These are phyloP conservation scores for Taenaris catops DNA, from an alignment of 2,888 invertebrate species.

Conservation along the genomic window DNA sequence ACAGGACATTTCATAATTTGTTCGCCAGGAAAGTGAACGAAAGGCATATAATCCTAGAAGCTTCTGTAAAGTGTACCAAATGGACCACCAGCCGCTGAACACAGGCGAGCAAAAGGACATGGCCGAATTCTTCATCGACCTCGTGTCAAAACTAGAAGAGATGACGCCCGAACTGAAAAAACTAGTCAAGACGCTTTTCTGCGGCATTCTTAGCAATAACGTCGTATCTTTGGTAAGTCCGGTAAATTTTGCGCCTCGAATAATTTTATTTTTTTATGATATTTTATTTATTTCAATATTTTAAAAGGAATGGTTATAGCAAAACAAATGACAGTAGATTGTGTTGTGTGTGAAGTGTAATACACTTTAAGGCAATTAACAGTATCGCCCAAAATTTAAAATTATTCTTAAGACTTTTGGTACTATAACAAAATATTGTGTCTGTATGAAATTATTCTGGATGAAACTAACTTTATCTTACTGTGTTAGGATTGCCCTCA, in stretches of 20 bases:
- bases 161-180: constrained; percentile 95
- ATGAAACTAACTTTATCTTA: too few species aligned
- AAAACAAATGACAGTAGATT: too few species aligned
- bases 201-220: constrained; percentile 96
- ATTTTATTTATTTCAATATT: too few species aligned
- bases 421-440: neutral
- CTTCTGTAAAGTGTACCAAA: constrained; percentile 97
- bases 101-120: constrained; percentile 98
- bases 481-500: constrained; percentile 90
- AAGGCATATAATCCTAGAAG: constrained; percentile 97
- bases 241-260: too few species aligned
- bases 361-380: too few species aligned
- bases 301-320: too few species aligned
- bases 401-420: too few species aligned
- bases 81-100: constrained; percentile 97
- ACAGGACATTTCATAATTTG: too few species aligned
- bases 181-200: constrained; percentile 94
- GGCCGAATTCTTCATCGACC: constrained; percentile 98
- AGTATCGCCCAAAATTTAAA: too few species aligned
- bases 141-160: constrained; percentile 97
- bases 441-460: too few species aligned
- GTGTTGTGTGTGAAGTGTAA: too few species aligned
- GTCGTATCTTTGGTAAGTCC: constrained; percentile 92
- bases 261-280: too few species aligned
- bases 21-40: constrained; percentile 90